These are phyloP conservation scores for Xylocopa sonorina DNA, from an alignment of 1,140 invertebrate genomes.

Conservation along the genomic window DNA sequence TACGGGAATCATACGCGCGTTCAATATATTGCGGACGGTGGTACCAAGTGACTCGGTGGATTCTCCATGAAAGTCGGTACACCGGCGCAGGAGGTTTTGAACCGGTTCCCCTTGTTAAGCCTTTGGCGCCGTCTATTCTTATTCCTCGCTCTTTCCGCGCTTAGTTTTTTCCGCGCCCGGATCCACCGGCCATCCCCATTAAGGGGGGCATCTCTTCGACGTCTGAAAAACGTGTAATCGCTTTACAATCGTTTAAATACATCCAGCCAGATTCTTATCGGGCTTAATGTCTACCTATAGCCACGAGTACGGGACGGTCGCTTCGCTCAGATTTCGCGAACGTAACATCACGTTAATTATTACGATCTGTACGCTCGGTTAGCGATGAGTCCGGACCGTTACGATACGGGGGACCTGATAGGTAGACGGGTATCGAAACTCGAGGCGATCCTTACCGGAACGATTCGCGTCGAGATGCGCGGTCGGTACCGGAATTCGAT, in stretches of 20 bases:
- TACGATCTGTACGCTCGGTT: background rate
- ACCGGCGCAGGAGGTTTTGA: constrained; percentile 32
- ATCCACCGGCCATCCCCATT: constrained; percentile 35
- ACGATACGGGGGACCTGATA: background rate
- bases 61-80: constrained; percentile 38
- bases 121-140: constrained; percentile 63
- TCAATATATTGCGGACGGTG: constrained; percentile 24
- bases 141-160: constrained; percentile 44
- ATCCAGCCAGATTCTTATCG: constrained; percentile 1
- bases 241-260: constrained; percentile 34
- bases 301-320: background rate
- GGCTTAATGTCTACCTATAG: constrained; percentile 9
- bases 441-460: background rate
- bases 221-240: constrained; percentile 30
- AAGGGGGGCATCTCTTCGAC: constrained; percentile 30
- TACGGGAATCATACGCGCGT: constrained; percentile 18
- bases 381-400: background rate
- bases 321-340: background rate
- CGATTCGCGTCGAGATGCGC: constrained; percentile 2
- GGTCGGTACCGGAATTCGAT: background rate
- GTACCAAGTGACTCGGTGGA: constrained; percentile 35
- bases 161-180: constrained; percentile 39
- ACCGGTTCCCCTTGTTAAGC: constrained; percentile 60
- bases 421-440: background rate
- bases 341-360: constrained; percentile 13